Percentiles rank a stretch among this genome's conserved stretches.
Evolutionary conservation across 1,140 invertebrate genomes (phyloP).

Genomic region (Charaxes varanes): DNA sequence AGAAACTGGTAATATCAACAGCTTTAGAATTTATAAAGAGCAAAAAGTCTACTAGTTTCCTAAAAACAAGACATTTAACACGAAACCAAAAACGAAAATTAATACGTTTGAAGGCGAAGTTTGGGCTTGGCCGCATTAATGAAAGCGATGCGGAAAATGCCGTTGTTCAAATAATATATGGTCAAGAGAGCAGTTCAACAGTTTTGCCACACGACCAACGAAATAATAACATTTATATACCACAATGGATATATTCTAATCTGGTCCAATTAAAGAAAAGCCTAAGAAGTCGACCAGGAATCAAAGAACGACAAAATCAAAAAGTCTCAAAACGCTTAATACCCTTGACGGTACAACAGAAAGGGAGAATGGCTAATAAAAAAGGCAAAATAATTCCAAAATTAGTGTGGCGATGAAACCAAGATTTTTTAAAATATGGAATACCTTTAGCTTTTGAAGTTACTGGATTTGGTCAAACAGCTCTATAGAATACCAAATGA

Average conservation of each 20-base stretch:
- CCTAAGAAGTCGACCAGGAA: background rate
- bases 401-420: constrained; percentile 23
- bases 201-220: constrained; percentile 21
- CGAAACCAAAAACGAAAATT: constrained; percentile 11
- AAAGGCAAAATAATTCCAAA: constrained; percentile 11
- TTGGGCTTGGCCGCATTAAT: background rate
- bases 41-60: constrained; percentile 1
- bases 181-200: constrained; percentile 15
- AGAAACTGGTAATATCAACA: constrained; percentile 8
- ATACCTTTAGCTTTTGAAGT: constrained; percentile 33
- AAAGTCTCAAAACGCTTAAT: constrained; percentile 16
- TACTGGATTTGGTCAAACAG: constrained; percentile 35
- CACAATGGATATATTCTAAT: constrained; percentile 21
- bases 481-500: background rate
- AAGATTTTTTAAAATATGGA: constrained; percentile 19
- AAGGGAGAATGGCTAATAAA: constrained; percentile 20
- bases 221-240: constrained; percentile 28
- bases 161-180: constrained; percentile 23
- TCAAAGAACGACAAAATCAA: background rate
- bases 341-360: constrained; percentile 28
- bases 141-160: constrained; percentile 6
- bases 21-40: constrained; percentile 6
- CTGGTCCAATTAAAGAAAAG: constrained; percentile 9
- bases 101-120: constrained; percentile 7
- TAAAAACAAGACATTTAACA: constrained; percentile 5